phyloP scores from a whole-genome alignment of 35 echinoderm and acorn worm species.

The Eucidaris tribuloides region DNA sequence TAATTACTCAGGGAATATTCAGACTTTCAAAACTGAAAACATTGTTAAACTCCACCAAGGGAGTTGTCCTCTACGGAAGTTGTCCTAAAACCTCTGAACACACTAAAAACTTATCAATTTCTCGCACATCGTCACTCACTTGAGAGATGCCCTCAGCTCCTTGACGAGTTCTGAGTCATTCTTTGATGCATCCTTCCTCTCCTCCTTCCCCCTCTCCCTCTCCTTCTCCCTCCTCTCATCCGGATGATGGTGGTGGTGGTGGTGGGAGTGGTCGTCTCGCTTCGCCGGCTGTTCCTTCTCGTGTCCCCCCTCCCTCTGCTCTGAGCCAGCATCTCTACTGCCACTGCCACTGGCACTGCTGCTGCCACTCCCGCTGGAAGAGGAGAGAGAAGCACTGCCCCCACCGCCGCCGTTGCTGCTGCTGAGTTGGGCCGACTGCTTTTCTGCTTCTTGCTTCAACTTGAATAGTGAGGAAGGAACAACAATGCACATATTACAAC shows the following conservation, averaged over 20 bases:
- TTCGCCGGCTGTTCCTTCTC: constrained; percentile 60
- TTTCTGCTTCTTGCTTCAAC: constrained; percentile 58
- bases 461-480: too few species aligned
- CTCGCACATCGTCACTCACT: too few species aligned
- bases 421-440: constrained; percentile 20
- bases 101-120: too few species aligned
- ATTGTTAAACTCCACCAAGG: too few species aligned
- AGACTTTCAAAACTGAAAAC: too few species aligned
- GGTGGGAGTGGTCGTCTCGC: constrained; percentile 25
- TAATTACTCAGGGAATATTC: too few species aligned
- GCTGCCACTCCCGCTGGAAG: background rate
- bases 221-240: constrained; percentile 79
- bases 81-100: too few species aligned
- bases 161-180: constrained; percentile 79
- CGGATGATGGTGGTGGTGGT: constrained; percentile 32
- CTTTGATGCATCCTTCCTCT: constrained; percentile 55
- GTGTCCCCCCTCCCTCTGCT: constrained; percentile 70
- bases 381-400: background rate
- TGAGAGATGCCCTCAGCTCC: constrained; percentile 77
- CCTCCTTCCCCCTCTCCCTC: constrained; percentile 65
- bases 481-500: too few species aligned
- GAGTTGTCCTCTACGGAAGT: too few species aligned
- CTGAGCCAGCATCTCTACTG: constrained; percentile 22
- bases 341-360: constrained; percentile 28
- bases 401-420: background rate